Evolutionary conservation across 2,797 vertebrate species (phyloP).

Genomic region (Mormyrops boulengeri): DNA sequence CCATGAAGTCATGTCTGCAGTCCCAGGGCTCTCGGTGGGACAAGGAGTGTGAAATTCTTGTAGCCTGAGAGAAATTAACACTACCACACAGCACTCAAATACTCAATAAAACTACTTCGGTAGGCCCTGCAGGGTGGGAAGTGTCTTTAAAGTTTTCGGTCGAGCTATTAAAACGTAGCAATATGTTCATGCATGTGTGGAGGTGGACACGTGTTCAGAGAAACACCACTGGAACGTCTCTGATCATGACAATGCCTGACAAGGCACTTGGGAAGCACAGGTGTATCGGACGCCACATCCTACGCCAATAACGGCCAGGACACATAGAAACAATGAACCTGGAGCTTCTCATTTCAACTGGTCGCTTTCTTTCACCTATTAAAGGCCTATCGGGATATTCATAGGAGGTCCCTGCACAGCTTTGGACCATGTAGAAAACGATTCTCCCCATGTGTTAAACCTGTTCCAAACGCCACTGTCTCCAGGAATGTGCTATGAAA

Average conservation of each 20-base stretch:
- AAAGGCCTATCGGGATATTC: slow-evolving; percentile 25
- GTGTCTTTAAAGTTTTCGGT: not conserved
- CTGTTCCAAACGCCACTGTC: slow-evolving; percentile 46
- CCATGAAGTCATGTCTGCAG: not conserved
- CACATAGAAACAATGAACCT: not conserved
- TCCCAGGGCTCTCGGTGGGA: not conserved
- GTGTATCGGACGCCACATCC: not conserved
- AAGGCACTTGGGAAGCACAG: not conserved
- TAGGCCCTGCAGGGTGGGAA: not conserved
- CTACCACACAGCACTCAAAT: not conserved
- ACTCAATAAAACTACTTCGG: not conserved
- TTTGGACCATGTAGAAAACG: slow-evolving; percentile 28
- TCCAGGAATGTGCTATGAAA: slow-evolving; percentile 30
- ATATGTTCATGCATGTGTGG: not conserved
- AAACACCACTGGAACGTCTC: not conserved
- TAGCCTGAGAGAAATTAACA: slow-evolving; percentile 3
- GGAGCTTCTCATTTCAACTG: not conserved
- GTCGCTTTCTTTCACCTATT: slow-evolving; percentile 41
- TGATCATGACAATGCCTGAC: not conserved
- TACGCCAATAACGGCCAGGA: not conserved
- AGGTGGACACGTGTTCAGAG: not conserved
- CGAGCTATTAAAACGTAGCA: not conserved
- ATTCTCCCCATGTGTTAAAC: slow-evolving; percentile 34
- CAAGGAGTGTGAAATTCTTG: not conserved
- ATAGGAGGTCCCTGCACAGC: slow-evolving; percentile 20